Evolutionary conservation across 2,113 vertebrate species (phyloP).

Genomic region (Catharus fuscescens): DNA sequence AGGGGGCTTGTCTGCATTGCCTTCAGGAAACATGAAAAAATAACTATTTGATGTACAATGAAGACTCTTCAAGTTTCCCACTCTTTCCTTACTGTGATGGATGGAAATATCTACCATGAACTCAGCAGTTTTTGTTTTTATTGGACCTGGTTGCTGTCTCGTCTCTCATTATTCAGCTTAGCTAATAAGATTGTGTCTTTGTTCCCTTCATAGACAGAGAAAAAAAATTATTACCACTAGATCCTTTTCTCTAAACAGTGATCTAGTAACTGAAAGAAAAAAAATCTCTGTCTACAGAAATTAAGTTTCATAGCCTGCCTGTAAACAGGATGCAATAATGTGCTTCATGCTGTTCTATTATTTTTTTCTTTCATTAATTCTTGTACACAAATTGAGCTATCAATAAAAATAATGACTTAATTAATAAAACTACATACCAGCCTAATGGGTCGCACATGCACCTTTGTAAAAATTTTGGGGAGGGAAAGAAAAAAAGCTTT

Average conservation of each 20-base stretch:
- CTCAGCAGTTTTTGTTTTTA: background rate
- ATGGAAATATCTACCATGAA: background rate
- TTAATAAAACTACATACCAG: slow-evolving; percentile 52
- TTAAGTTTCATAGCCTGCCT: slow-evolving; percentile 26
- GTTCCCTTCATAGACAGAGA: background rate
- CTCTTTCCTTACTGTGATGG: background rate
- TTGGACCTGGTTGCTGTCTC: background rate
- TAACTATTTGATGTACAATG: background rate
- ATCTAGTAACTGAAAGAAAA: slow-evolving; percentile 18
- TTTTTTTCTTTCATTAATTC: slow-evolving; percentile 31
- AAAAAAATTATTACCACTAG: background rate
- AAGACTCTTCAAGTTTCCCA: background rate
- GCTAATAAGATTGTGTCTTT: slow-evolving; percentile 41
- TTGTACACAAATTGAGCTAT: slow-evolving; percentile 50
- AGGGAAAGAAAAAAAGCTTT: slow-evolving; percentile 30
- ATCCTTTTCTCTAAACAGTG: slow-evolving; percentile 16
- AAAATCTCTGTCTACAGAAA: background rate
- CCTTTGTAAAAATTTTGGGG: slow-evolving; percentile 54
- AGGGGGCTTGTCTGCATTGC: background rate
- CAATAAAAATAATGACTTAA: slow-evolving; percentile 50
- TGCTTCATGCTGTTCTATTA: background rate
- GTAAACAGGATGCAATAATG: background rate
- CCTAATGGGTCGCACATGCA: slow-evolving; percentile 52
- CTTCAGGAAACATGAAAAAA: background rate
- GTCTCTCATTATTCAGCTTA: slow-evolving; percentile 38